Conservation (phyloP, 2,888 invertebrate species). For the Amiota communis region DNA sequence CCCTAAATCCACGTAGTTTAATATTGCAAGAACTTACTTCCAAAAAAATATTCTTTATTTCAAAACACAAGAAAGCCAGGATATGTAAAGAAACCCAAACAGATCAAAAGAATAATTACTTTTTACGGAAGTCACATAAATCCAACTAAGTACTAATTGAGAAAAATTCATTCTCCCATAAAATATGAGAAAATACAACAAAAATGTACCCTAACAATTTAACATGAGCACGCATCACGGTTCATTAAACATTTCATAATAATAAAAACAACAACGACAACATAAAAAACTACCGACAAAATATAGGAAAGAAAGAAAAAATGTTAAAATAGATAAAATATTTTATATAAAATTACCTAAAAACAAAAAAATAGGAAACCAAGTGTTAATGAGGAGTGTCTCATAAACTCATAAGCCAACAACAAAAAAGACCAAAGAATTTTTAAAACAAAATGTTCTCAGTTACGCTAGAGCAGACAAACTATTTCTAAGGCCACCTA, state of each 20-base stretch:
- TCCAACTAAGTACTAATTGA: conserved; percentile 60
- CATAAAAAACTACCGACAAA: conserved; percentile 43
- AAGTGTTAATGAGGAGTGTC: conserved; percentile 65
- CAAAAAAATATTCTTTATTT: too few species aligned
- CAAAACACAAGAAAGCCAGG: too few species aligned
- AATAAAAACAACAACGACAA: conserved; percentile 48
- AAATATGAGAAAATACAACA: conserved; percentile 34
- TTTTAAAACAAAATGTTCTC: conserved; percentile 46
- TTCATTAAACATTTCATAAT: conserved; percentile 59
- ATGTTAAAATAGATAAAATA: not conserved
- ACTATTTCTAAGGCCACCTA: not conserved
- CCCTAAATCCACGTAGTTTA: too few species aligned
- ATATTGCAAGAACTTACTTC: too few species aligned
- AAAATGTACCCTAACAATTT: too few species aligned
- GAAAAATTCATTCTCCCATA: conserved; percentile 47
- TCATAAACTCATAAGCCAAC: conserved; percentile 44
- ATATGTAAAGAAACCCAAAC: not conserved
- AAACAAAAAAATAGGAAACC: conserved; percentile 31
- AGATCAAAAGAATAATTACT: conserved; percentile 1
- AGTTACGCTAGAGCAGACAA: conserved; percentile 32
- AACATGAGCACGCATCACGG: conserved; percentile 41
- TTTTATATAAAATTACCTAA: not conserved
- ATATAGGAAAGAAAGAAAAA: not conserved
- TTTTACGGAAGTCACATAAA: conserved; percentile 51
- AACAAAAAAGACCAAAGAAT: conserved; percentile 15